Evolutionary conservation across 2,797 vertebrate genomes (phyloP).

Genomic region (Loriculus beryllinus): DNA sequence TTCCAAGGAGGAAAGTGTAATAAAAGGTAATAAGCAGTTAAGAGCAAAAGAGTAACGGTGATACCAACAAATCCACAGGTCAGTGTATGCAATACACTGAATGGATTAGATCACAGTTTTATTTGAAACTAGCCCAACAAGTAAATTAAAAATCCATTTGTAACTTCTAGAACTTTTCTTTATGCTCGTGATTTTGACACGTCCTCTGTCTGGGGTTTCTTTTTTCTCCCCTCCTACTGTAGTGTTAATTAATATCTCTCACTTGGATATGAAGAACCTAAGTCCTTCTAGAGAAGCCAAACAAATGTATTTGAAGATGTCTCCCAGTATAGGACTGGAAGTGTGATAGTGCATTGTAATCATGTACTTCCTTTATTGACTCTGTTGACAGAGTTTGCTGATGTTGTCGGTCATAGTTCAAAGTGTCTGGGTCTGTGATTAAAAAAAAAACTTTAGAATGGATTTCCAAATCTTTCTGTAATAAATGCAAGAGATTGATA

Average conservation of each 20-base stretch:
- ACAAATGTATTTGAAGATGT: background rate
- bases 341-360: background rate
- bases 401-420: background rate
- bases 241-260: background rate
- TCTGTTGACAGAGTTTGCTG: background rate
- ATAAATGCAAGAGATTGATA: background rate
- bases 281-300: background rate
- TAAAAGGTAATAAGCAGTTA: background rate
- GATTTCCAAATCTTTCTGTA: background rate
- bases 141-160: background rate
- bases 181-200: background rate
- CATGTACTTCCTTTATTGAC: background rate
- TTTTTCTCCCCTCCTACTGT: background rate
- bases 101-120: background rate
- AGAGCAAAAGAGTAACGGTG: background rate
- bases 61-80: background rate
- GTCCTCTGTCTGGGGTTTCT: background rate
- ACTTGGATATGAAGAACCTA: background rate
- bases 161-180: background rate
- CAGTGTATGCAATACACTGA: fast-evolving
- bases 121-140: background rate
- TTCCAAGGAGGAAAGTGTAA: background rate
- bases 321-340: background rate
- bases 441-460: background rate
- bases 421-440: background rate